Evolutionary conservation across 1,140 invertebrate species (phyloP).

Genomic region (Macrotrachela quadricornifera): DNA sequence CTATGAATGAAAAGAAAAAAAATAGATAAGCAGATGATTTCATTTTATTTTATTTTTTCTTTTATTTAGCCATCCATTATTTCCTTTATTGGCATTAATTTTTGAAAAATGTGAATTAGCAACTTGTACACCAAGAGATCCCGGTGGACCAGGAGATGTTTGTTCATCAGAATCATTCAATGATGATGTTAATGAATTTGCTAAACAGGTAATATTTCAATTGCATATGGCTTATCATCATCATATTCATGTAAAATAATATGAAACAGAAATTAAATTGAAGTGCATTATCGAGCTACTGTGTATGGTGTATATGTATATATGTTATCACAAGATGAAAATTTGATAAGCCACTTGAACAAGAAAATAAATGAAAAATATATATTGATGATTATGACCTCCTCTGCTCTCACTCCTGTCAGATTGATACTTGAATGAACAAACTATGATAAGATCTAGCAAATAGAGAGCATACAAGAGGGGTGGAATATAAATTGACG

Average conservation of each 20-base stretch:
- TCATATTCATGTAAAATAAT: not conserved
- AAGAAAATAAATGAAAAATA: not conserved
- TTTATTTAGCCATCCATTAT: slow-evolving; percentile 75
- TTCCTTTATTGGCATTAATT: slow-evolving; percentile 87
- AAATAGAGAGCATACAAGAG: no score
- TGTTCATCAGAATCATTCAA: slow-evolving; percentile 31
- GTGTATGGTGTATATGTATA: not conserved
- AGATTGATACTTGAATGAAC: no score
- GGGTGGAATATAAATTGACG: no score
- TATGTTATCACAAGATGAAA: not conserved
- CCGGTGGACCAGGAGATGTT: slow-evolving; percentile 62
- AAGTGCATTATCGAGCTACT: not conserved
- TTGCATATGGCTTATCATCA: not conserved
- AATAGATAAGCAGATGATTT: not conserved
- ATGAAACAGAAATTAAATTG: not conserved
- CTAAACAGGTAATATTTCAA: no score
- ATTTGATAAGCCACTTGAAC: not conserved
- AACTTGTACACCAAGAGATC: slow-evolving; percentile 89
- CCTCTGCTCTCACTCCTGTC: no score
- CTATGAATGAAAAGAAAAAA: no score
- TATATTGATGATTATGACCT: no score
- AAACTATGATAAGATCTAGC: no score
- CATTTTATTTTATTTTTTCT: not conserved
- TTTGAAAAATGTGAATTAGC: slow-evolving; percentile 99
- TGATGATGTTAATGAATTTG: no score